Base-by-base conservation (phyloP, 2,113 vertebrate species). In the Hiodon alosoides region DNA sequence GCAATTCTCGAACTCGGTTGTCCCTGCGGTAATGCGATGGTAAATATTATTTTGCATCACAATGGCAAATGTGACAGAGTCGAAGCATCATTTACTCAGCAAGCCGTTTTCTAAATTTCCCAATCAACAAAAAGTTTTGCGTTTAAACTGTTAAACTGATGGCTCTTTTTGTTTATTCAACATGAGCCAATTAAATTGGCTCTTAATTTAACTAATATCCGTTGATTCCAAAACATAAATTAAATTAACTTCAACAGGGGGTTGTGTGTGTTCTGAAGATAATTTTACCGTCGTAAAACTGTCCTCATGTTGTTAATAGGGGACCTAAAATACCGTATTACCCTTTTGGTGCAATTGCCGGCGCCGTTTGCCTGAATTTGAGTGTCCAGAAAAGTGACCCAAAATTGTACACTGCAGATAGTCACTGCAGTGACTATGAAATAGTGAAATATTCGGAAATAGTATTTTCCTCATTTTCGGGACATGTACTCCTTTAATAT, bases 251-350 rank as follows among this genome's bases (percentile, higher is more conserved):
- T 6, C 2, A 57, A 8, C 2, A 57, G 31, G 31, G 31, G 31
- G 31, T 31, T 31, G 31, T 31, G 31, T 31, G 31, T 31, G 31
- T 31, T 31, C 2, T 31, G 31, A 31, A 31, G 31, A 31, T 31
- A 31, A 31, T 61, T 66, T 66, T 66, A 51, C 17, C 11, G n/a
- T 55, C 69, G 62, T 72, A 72, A 77, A 77, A 71, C 75, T 71
- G 75, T 76, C 75, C 51, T n/a, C 70, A 47, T 70, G 69, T 72
- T 71, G 75, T 77, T 71, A 72, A 31, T 31, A 31, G 31, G 31
- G 31, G 31, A 31, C 31, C 31, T 31, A 31, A 31, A 31, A 31
- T 31, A 31, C 31, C 31, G 31, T 31, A 31, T 31, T 31, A 31
- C 31, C 31, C 31, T 31, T 31, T 31, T 31, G 0, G 31, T 31